phyloP scores from a whole-genome alignment of 2,113 vertebrate species.

The Centrocercus urophasianus region DNA sequence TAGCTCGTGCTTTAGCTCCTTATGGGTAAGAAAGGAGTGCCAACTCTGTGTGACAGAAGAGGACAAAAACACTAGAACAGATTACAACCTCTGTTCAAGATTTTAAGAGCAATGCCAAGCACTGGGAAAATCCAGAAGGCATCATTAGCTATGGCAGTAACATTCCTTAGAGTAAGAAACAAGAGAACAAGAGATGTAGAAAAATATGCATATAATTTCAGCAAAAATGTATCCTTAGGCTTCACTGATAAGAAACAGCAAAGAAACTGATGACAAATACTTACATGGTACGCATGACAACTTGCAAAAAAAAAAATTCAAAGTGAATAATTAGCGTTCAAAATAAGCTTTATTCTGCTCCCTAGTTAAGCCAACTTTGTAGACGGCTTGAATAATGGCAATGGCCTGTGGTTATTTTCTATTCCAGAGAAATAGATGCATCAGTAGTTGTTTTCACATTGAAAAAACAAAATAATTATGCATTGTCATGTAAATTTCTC shows the following conservation, averaged over 20 bases:
- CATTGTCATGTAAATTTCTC: neutral
- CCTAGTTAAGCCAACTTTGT: neutral
- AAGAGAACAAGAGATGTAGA: neutral
- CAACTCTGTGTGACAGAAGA: neutral
- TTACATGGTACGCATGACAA: neutral
- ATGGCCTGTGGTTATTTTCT: neutral
- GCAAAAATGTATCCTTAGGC: neutral
- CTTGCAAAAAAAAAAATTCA: neutral
- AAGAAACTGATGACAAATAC: neutral
- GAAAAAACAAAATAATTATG: neutral
- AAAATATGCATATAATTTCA: neutral
- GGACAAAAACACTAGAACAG: neutral
- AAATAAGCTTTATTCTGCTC: conserved; percentile 22
- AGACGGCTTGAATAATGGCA: neutral
- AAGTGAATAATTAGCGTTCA: neutral
- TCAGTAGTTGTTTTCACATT: neutral
- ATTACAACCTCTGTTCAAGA: neutral
- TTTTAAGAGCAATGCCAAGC: neutral
- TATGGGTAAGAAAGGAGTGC: neutral
- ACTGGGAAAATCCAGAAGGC: neutral
- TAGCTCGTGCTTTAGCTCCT: neutral
- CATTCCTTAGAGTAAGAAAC: neutral
- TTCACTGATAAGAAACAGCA: neutral
- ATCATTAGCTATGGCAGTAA: neutral
- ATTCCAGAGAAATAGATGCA: neutral